Evolutionary conservation across 2,797 vertebrate genomes (phyloP).

Genomic region (Momotus momota): DNA sequence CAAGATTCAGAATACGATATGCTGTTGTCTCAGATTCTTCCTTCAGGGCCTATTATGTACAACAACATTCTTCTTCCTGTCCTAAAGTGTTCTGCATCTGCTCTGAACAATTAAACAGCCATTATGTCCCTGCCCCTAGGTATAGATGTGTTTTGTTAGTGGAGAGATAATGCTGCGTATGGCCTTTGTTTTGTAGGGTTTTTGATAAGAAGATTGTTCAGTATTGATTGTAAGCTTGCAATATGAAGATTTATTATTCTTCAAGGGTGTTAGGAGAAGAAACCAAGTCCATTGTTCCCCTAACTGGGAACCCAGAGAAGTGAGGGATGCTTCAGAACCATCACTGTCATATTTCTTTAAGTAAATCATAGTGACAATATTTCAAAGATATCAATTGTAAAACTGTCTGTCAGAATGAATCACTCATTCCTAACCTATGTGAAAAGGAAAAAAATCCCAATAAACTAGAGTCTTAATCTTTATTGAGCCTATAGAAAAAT

Average conservation of each 20-base stretch:
- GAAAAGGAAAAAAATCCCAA: background rate
- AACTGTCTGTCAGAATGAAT: background rate
- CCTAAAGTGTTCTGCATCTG: background rate
- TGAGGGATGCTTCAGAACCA: background rate
- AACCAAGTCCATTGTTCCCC: background rate
- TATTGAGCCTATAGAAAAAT: background rate
- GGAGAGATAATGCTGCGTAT: background rate
- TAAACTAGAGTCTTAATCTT: background rate
- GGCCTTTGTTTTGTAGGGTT: background rate
- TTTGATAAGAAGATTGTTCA: background rate
- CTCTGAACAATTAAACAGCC: background rate
- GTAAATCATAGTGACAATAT: background rate
- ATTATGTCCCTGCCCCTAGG: background rate
- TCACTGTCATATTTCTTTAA: background rate
- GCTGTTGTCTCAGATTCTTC: background rate
- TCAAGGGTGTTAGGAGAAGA: background rate
- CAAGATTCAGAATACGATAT: background rate
- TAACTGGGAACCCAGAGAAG: background rate
- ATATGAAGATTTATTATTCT: background rate
- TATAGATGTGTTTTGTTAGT: background rate
- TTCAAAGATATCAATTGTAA: background rate
- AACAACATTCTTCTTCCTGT: background rate
- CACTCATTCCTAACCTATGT: background rate
- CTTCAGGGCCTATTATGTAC: background rate
- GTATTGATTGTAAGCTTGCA: background rate